Evolutionary conservation across 1,140 invertebrate genomes (phyloP).

Genomic region (Neodiprion pinetum): DNA sequence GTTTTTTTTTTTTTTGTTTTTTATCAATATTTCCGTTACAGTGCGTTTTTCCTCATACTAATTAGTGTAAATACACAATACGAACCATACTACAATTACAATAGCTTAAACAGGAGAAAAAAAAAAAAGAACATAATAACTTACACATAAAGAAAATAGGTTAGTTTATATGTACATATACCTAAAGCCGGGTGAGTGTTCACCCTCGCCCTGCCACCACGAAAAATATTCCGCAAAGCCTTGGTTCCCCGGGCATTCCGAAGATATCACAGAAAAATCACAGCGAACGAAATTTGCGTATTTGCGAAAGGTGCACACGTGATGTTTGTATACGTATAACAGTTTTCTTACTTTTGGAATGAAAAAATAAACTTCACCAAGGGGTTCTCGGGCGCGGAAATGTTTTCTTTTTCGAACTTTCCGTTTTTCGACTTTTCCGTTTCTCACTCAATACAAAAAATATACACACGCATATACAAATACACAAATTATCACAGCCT

Average conservation of each 20-base stretch:
- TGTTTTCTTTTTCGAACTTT: too few species aligned
- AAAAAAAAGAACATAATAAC: conserved; percentile 7
- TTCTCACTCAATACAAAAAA: conserved; percentile 28
- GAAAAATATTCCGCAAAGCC: background rate
- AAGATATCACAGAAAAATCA: background rate
- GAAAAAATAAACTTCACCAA: background rate
- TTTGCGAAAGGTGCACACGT: background rate
- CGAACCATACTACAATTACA: conserved; percentile 60
- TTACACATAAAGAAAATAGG: conserved; percentile 42
- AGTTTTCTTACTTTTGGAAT: background rate
- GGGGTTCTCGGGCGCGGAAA: too few species aligned
- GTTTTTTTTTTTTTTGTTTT: conserved; percentile 20
- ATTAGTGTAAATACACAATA: conserved; percentile 62
- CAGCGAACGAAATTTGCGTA: background rate
- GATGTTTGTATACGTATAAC: too few species aligned
- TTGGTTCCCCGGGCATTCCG: background rate
- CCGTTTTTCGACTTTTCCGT: background rate
- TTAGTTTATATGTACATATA: conserved; percentile 64
- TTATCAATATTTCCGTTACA: conserved; percentile 53
- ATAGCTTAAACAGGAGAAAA: conserved; percentile 54
- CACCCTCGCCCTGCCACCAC: conserved; percentile 47
- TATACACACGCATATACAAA: conserved; percentile 28
- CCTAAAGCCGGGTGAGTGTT: conserved; percentile 62
- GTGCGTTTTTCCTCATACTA: conserved; percentile 61
- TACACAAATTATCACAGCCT: conserved; percentile 36